Conservation (phyloP, 2,113 vertebrate genomes). For the Crotophaga sulcirostris region DNA sequence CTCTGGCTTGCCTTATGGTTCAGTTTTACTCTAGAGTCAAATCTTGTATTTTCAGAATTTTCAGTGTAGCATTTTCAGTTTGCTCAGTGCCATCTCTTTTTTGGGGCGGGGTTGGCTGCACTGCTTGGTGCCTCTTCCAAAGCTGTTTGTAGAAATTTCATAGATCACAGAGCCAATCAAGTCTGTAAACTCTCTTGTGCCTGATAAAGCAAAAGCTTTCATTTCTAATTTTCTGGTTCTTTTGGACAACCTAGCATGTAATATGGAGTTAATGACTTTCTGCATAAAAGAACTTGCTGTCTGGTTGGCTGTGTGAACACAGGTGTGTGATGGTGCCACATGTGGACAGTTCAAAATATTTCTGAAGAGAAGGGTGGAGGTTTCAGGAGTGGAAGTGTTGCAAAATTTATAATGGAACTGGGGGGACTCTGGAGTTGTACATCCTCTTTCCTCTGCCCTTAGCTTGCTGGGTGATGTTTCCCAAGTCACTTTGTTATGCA, state of each 20-base stretch:
- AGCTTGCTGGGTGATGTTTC: not conserved
- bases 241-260: not conserved
- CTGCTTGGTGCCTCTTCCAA: not conserved
- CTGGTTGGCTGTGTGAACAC: not conserved
- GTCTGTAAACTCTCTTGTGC: not conserved
- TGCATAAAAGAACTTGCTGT: not conserved
- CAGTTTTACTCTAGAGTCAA: slow-evolving; percentile 15
- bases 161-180: not conserved
- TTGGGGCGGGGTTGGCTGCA: not conserved
- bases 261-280: not conserved
- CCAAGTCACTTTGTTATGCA: not conserved
- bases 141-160: not conserved
- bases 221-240: not conserved
- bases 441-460: not conserved
- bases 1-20: slow-evolving; percentile 57
- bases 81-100: not conserved
- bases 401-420: not conserved
- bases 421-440: not conserved
- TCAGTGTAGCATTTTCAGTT: slow-evolving; percentile 13
- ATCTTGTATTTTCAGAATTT: slow-evolving; percentile 44
- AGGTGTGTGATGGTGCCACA: fast-evolving
- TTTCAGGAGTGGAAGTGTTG: not conserved
- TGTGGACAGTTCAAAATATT: not conserved
- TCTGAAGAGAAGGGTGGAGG: not conserved
- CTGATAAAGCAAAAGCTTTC: not conserved